Conservation (phyloP, 2,888 invertebrate genomes). For the Digitonthophagus gazella region DNA sequence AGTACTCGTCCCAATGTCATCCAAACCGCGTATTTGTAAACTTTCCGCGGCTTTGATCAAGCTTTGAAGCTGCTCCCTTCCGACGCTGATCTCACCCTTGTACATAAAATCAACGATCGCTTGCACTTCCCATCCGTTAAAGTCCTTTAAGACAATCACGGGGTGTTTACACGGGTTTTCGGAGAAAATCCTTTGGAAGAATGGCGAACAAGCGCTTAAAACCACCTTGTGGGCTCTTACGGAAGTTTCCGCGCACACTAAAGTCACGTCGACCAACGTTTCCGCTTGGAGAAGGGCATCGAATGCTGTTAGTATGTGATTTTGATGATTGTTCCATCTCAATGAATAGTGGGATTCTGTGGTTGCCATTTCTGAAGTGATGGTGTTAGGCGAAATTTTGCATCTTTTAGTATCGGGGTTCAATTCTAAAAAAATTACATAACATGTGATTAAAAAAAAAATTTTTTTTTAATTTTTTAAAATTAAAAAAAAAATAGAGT, state of each 20-base stretch:
- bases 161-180: constrained; percentile 94
- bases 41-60: constrained; percentile 87
- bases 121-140: constrained; percentile 84
- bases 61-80: constrained; percentile 78
- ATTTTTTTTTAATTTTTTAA: constrained; percentile 3
- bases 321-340: constrained; percentile 92
- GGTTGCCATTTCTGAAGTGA: constrained; percentile 39
- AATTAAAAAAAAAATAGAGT: neutral
- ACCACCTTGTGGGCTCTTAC: constrained; percentile 90
- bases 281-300: constrained; percentile 85
- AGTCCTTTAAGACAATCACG: constrained; percentile 87
- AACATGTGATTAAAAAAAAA: constrained; percentile 40
- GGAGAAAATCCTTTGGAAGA: constrained; percentile 84
- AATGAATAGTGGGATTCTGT: constrained; percentile 83
- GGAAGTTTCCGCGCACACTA: constrained; percentile 82
- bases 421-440: too few species aligned
- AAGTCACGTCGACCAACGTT: constrained; percentile 84
- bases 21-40: constrained; percentile 77
- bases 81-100: constrained; percentile 86
- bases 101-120: constrained; percentile 93
- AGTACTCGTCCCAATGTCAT: constrained; percentile 3
- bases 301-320: constrained; percentile 83
- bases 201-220: constrained; percentile 84
- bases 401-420: constrained; percentile 43
- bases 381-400: constrained; percentile 38